Percentiles rank a stretch among this genome's conserved stretches.
Evolutionary conservation across 2,113 vertebrate genomes (phyloP).

Genomic region (Collichthys lucidus): DNA sequence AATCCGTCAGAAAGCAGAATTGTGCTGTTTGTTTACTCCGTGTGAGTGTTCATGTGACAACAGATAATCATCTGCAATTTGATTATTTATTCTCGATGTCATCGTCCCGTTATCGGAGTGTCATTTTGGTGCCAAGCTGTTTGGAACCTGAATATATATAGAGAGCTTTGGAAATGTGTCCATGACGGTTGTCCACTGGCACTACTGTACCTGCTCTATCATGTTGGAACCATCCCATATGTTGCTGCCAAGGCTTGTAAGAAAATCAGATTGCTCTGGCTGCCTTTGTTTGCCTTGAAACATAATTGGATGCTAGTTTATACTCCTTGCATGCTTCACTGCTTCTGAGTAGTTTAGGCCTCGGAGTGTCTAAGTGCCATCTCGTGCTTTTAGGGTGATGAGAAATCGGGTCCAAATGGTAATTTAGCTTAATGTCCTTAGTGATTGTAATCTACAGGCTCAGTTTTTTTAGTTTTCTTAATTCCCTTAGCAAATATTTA

Average conservation of each 20-base stretch:
- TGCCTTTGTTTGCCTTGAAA: slow-evolving; percentile 31
- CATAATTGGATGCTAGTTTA: slow-evolving; percentile 32
- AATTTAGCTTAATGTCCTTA: slow-evolving; percentile 10
- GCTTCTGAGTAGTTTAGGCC: slow-evolving; percentile 9
- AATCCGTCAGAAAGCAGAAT: background rate
- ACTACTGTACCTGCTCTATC: background rate
- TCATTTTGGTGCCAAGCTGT: slow-evolving; percentile 28
- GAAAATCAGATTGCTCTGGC: slow-evolving; percentile 26
- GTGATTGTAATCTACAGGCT: background rate
- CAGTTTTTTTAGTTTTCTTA: background rate
- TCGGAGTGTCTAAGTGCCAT: background rate
- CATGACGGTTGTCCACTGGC: slow-evolving; percentile 32
- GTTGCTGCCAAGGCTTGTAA: slow-evolving; percentile 2
- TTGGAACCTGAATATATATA: slow-evolving; percentile 20
- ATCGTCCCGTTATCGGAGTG: background rate
- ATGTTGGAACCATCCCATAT: slow-evolving; percentile 20
- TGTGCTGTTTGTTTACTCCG: background rate
- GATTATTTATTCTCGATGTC: slow-evolving; percentile 24
- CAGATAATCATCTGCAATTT: slow-evolving; percentile 25
- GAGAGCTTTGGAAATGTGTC: slow-evolving; percentile 26
- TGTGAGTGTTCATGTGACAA: background rate
- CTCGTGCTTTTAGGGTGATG: slow-evolving; percentile 35
- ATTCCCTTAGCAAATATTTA: background rate
- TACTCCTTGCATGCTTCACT: slow-evolving; percentile 13
- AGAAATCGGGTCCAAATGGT: slow-evolving; percentile 23